These are phyloP conservation scores for Pachydiplax longipennis DNA, from an alignment of 2,888 invertebrate species.

Conservation along the genomic window DNA sequence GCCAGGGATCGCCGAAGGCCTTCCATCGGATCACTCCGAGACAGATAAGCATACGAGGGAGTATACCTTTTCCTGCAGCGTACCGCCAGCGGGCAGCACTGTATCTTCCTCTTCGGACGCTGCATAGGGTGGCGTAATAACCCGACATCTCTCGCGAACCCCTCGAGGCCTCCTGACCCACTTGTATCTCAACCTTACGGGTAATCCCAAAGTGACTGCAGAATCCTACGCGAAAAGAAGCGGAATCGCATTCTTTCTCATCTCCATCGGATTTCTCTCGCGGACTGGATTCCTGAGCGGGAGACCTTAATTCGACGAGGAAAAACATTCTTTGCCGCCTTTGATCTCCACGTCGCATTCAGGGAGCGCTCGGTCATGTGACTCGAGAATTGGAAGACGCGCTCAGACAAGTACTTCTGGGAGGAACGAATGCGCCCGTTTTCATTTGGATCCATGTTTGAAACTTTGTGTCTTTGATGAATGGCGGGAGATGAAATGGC, in stretches of 20 bases:
- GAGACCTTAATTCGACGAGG: too few relatives aligned
- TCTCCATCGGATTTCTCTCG: background rate
- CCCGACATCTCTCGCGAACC: slow-evolving; percentile 26
- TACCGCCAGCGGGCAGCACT: background rate
- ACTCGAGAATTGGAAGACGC: too few relatives aligned
- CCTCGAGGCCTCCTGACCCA: slow-evolving; percentile 1
- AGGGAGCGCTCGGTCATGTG: too few relatives aligned
- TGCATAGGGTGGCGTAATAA: slow-evolving; percentile 11
- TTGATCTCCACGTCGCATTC: too few relatives aligned
- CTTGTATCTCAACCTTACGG: background rate
- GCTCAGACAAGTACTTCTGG: too few relatives aligned
- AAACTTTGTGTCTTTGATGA: background rate
- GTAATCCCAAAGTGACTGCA: background rate
- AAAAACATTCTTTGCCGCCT: too few relatives aligned
- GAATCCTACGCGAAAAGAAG: too few relatives aligned
- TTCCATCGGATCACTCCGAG: background rate
- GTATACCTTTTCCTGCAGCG: too few relatives aligned
- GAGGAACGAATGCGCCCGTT: too few relatives aligned
- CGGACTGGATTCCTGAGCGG: too few relatives aligned
- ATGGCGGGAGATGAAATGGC: too few relatives aligned
- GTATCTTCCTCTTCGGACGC: background rate
- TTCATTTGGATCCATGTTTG: too few relatives aligned
- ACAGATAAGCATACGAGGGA: background rate
- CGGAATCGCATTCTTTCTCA: background rate
- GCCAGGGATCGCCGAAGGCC: background rate